Evolutionary conservation across 2,888 invertebrate genomes (phyloP).

Genomic region (Mimumesa dahlbomi): DNA sequence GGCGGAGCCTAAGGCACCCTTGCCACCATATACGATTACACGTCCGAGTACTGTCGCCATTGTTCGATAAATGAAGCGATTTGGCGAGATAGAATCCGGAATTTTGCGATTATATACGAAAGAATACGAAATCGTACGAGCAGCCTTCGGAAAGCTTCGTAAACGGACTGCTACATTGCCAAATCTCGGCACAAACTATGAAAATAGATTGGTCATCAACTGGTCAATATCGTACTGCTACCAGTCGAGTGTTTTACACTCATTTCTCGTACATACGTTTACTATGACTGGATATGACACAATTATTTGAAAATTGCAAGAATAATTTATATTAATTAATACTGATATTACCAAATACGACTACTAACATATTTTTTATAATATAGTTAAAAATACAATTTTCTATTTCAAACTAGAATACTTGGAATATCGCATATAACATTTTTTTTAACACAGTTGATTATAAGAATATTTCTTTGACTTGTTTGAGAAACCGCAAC

Average conservation of each 20-base stretch:
- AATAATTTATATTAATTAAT: too few relatives aligned
- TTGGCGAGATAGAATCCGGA: slow-evolving; percentile 45
- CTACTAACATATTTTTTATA: too few relatives aligned
- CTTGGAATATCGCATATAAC: too few relatives aligned
- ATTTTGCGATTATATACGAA: slow-evolving; percentile 51
- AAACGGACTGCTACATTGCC: slow-evolving; percentile 57
- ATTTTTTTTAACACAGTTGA: too few relatives aligned
- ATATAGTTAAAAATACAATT: too few relatives aligned
- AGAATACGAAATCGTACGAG: slow-evolving; percentile 54
- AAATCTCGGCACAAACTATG: slow-evolving; percentile 51
- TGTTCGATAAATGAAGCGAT: slow-evolving; percentile 61
- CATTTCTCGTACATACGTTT: too few relatives aligned
- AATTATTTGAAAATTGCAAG: too few relatives aligned
- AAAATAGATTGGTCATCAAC: slow-evolving; percentile 27
- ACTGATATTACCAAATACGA: too few relatives aligned
- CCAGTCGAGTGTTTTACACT: neutral
- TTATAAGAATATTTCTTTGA: too few relatives aligned
- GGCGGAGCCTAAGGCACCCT: slow-evolving; percentile 95
- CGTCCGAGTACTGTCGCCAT: slow-evolving; percentile 84
- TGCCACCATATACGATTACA: slow-evolving; percentile 96
- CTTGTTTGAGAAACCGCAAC: too few relatives aligned
- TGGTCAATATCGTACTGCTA: neutral
- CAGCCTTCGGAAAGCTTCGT: slow-evolving; percentile 58
- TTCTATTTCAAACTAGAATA: too few relatives aligned
- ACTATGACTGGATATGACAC: too few relatives aligned